These are phyloP conservation scores for Gavia stellata DNA, from an alignment of 2,113 vertebrate species.

Conservation along the genomic window DNA sequence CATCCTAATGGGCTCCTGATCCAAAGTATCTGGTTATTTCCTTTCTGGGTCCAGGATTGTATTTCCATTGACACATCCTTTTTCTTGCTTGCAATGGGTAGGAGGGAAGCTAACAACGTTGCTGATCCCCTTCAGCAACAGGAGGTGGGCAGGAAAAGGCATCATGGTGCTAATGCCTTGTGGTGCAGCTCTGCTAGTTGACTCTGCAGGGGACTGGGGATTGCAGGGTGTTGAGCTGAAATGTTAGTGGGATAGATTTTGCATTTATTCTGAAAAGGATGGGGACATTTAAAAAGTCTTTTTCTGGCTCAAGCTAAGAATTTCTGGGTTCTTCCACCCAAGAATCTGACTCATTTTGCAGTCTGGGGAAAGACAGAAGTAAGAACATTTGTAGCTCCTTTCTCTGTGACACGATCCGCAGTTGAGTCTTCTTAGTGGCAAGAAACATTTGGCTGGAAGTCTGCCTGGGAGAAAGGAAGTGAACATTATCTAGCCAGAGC, in stretches of 20 bases:
- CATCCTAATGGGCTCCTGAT: neutral
- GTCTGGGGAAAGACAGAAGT: neutral
- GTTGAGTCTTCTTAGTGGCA: neutral
- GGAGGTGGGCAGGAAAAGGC: neutral
- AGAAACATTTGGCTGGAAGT: neutral
- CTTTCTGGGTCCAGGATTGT: neutral
- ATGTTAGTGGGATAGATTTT: neutral
- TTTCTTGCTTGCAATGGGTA: neutral
- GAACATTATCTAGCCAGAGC: neutral
- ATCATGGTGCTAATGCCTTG: accelerated
- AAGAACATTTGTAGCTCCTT: neutral
- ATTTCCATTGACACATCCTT: neutral
- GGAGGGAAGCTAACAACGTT: neutral
- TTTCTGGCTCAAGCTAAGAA: neutral
- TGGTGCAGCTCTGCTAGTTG: neutral
- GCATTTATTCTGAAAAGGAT: neutral
- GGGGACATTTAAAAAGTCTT: neutral
- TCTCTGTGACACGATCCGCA: neutral
- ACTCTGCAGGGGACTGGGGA: neutral
- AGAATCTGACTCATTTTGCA: neutral
- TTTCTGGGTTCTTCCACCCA: neutral
- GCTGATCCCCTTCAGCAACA: neutral
- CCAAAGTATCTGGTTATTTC: neutral
- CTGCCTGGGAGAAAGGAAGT: neutral
- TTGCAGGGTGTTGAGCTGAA: neutral